phyloP scores from a whole-genome alignment of 2,888 invertebrate genomes.

The Vannuccia rotundouncinata region DNA sequence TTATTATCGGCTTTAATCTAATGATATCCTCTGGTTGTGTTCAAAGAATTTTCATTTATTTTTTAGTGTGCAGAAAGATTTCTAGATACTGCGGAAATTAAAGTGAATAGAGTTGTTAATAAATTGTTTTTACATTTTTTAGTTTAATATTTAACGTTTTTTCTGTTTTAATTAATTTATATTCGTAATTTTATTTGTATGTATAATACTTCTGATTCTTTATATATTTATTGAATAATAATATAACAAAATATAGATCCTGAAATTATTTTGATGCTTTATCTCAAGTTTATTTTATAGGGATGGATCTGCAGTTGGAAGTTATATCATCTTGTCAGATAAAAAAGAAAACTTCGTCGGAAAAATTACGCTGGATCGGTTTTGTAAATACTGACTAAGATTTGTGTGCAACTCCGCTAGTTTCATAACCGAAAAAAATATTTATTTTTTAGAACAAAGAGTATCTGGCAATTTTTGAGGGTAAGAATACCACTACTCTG shows the following conservation, averaged over 20 bases:
- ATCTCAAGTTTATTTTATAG: not conserved
- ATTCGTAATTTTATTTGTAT: not conserved
- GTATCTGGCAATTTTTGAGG: not conserved
- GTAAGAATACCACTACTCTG: not conserved
- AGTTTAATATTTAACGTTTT: not conserved
- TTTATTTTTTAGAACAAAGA: not conserved
- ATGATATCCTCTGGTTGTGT: too few relatives aligned
- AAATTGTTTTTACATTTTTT: not conserved
- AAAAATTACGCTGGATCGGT: constrained; percentile 6
- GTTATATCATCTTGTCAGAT: constrained; percentile 4
- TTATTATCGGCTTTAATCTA: too few relatives aligned
- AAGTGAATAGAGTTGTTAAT: not conserved
- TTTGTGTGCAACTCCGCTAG: too few relatives aligned
- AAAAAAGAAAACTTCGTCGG: not conserved
- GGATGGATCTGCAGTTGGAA: constrained; percentile 5
- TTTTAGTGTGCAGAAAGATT: too few relatives aligned
- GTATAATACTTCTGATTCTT: not conserved
- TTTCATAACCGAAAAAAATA: not conserved
- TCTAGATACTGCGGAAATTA: too few relatives aligned
- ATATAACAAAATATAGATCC: not conserved
- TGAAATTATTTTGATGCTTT: not conserved
- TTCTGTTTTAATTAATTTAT: not conserved
- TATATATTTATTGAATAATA: not conserved
- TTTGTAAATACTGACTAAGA: not conserved
- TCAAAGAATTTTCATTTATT: too few relatives aligned